Evolutionary conservation across 2,113 vertebrate genomes (phyloP).

Genomic region (Cettia cetti): DNA sequence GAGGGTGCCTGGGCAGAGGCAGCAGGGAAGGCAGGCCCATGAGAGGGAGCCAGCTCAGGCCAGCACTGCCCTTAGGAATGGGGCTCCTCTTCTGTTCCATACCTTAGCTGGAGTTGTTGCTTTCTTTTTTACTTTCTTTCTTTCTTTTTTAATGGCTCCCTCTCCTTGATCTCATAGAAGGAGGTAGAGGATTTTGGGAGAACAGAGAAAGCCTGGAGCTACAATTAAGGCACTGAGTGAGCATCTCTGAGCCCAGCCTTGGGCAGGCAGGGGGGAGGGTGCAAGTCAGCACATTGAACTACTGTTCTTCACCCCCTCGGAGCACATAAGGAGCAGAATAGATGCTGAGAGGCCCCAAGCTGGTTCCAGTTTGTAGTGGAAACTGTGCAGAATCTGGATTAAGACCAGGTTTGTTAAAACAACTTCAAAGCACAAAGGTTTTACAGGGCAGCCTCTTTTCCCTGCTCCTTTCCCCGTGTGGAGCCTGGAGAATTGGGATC

Average conservation of each 20-base stretch:
- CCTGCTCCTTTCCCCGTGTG: background rate
- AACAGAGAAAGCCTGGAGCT: background rate
- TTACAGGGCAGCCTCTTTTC: background rate
- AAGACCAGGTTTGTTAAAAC: background rate
- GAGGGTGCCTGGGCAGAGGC: background rate
- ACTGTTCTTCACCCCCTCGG: background rate
- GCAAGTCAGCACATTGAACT: background rate
- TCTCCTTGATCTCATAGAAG: fast-evolving
- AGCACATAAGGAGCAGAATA: background rate
- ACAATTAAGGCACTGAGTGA: background rate
- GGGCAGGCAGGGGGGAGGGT: background rate
- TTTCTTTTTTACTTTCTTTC: too few relatives aligned
- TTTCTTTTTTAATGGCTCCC: too few relatives aligned
- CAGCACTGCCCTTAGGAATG: background rate
- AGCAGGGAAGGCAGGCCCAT: fast-evolving
- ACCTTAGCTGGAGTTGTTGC: too few relatives aligned
- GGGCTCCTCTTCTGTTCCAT: background rate
- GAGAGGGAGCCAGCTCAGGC: background rate
- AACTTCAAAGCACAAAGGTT: background rate
- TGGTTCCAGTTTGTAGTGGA: background rate
- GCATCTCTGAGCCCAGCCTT: background rate
- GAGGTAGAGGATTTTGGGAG: background rate
- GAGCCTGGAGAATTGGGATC: background rate
- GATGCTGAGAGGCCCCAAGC: background rate
- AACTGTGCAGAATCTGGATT: background rate